Base-by-base conservation (phyloP, 2,888 invertebrate genomes). In the Nephrotoma guestfalica region DNA sequence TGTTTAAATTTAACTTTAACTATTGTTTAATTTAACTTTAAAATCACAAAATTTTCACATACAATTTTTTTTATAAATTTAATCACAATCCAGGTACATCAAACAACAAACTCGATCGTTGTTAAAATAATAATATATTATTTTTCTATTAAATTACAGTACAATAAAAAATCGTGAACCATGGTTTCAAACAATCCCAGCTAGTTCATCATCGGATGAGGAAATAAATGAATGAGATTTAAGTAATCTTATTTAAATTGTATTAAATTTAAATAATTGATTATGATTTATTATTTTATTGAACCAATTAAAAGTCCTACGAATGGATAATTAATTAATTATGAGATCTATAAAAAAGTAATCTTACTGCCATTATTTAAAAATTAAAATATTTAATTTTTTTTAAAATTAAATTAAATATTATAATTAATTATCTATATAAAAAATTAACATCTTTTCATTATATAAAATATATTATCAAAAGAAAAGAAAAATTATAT, bases 121-220 rank as follows among this genome's bases (percentile, higher is more conserved):
- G n/a, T n/a, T n/a, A n/a, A n/a, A n/a, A n/a, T n/a, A n/a, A n/a
- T n/a, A n/a, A n/a, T n/a, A n/a, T 40, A 86, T 15, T 83, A 57
- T 86, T n/a, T 86, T 86, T 86, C 47, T 13, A 51, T 86, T 88
- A 84, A 86, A 86, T 89, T 89, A 6, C 90, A 93, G 93, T 84
- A 90, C 89, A 71, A 90, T 89, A 83, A 91, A 89, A 91, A 93
- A 92, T 91, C 93, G 89, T 90, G 94, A 88, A 92, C 93, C 88
- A 91, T 94, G 94, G 94, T 94, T 94, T 90, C 93, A 93, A 89
- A 93, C 94, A 86, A 94, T 94, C 88, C 94, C 93, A 13, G 94
- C 94, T 88, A 94, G 94, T 87, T 92, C 92, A 87, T 92, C 92
- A 86, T 92, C 92, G 5, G 92, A 92, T 87, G 92, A 92, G 87